A percentile compares a stretch with the other conserved stretches of the same genome.
phyloP scores from a whole-genome alignment of 2,888 invertebrate genomes.

The Adineta ricciae region DNA sequence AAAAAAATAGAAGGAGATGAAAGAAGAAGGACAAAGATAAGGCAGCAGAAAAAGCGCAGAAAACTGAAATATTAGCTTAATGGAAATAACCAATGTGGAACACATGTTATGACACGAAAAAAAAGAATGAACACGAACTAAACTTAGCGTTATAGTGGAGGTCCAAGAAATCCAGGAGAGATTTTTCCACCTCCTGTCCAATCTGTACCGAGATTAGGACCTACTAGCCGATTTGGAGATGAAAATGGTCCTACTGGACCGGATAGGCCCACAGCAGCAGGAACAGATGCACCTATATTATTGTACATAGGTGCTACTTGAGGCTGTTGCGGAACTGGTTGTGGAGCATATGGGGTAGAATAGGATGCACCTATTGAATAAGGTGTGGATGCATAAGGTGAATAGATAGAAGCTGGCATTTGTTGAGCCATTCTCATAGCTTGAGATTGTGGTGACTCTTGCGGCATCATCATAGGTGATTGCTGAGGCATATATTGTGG shows the following conservation, averaged over 20 bases:
- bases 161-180: constrained; percentile 21
- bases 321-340: not conserved
- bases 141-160: not conserved
- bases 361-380: not conserved
- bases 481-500: not conserved
- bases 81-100: not conserved
- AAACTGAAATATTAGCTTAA: not conserved
- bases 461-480: not conserved
- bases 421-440: not conserved
- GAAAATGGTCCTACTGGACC: not conserved
- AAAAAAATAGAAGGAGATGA: not conserved
- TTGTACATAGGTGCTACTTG: not conserved
- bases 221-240: not conserved
- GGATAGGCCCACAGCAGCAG: not conserved
- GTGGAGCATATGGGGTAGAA: not conserved
- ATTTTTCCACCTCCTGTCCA: constrained; percentile 7
- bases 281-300: not conserved
- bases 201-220: not conserved
- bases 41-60: not conserved
- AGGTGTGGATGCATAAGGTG: not conserved
- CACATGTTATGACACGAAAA: not conserved
- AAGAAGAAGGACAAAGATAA: not conserved
- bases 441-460: not conserved
- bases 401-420: not conserved
- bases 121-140: not conserved